Evolutionary conservation across 2,888 invertebrate genomes (phyloP).

Genomic region (Blastobasis adustella): DNA sequence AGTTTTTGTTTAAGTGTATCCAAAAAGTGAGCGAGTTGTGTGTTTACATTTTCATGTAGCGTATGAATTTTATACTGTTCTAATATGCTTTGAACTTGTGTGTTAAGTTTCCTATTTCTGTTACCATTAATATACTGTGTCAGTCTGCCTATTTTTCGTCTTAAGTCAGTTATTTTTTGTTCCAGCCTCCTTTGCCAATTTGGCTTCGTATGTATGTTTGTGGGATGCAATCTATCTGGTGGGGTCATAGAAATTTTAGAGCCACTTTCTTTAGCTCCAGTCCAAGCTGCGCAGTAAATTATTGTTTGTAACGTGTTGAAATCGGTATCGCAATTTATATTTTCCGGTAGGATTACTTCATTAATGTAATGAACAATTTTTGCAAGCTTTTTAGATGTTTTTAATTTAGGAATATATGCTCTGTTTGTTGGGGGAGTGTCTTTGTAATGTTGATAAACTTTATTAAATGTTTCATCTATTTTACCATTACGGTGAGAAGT

Average conservation of each 20-base stretch:
- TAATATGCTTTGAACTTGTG: conserved; percentile 4
- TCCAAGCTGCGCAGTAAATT: conserved; percentile 10
- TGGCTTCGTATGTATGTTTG: neutral
- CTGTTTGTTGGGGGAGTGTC: conserved; percentile 1
- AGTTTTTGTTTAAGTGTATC: conserved; percentile 12
- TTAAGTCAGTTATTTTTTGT: conserved; percentile 5
- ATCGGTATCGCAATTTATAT: neutral
- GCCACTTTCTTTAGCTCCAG: conserved; percentile 6
- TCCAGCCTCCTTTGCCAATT: conserved; percentile 12
- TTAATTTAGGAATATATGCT: conserved; percentile 11
- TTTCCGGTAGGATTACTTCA: conserved; percentile 3
- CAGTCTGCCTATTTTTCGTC: conserved; percentile 10
- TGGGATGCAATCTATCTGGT: too few relatives aligned
- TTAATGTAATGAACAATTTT: conserved; percentile 8
- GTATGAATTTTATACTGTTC: conserved; percentile 9
- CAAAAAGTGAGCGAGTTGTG: conserved; percentile 3
- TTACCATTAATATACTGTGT: conserved; percentile 9
- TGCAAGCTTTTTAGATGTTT: conserved; percentile 8
- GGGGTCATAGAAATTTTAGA: neutral
- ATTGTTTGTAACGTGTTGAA: conserved; percentile 4
- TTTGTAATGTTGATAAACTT: neutral
- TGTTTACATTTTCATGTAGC: conserved; percentile 9
- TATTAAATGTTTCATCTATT: conserved; percentile 4
- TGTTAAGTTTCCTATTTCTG: conserved; percentile 2
- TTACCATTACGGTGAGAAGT: neutral